Evolutionary conservation across 2,888 invertebrate genomes (phyloP), one percentile per base, ranked within the genome.

Genomic region (Melipona bicolor): DNA sequence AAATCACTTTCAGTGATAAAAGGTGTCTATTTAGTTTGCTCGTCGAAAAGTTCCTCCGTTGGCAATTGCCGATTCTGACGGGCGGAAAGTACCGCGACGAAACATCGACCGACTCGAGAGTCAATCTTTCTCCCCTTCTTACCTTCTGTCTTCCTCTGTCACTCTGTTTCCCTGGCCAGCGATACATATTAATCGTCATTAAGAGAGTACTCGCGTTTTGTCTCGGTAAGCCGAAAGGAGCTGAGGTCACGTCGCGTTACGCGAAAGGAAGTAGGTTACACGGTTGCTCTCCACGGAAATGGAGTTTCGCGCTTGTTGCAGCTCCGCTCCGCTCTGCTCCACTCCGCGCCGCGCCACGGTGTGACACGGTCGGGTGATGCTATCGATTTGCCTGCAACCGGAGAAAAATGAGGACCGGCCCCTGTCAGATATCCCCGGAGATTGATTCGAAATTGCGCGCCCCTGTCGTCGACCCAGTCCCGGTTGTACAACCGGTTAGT

Each of bases 401-500:
- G 72, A 84, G 86, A 84, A 84, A 88, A 87, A 87, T 85, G 77
- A 72, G 81, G 49, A 50, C 19, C 59, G 43, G 59, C 61, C 50
- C 62, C 79, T 62, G 68, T 73, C 78, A 50, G 67, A 74, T 78
- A 73, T 71, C 80, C 85, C 80, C 88, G 88, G 88, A 88, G 88
- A 88, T 88, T 88, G 88, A 84, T 74, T 85, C 62, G 76, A 71
- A 84, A 84, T 87, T 80, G 73, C 79, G 65, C 62, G 68, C 67
- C 61, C 32, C 71, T 67, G 71, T 65, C 43, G 54, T 68, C 52
- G 67, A 62, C 19, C 56, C 52, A 6, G 36, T 21, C 61, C 68
- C 43, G 43, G 54, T 61, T 72, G 62, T 56, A 71, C 76, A 17
- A 62, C 59, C 68, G 70, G 82, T 82, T 77, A 82, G 70, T 65